Evolutionary conservation across 2,888 invertebrate species (phyloP), one percentile per base, ranked within the genome.

Genomic region (Agrochola litura): DNA sequence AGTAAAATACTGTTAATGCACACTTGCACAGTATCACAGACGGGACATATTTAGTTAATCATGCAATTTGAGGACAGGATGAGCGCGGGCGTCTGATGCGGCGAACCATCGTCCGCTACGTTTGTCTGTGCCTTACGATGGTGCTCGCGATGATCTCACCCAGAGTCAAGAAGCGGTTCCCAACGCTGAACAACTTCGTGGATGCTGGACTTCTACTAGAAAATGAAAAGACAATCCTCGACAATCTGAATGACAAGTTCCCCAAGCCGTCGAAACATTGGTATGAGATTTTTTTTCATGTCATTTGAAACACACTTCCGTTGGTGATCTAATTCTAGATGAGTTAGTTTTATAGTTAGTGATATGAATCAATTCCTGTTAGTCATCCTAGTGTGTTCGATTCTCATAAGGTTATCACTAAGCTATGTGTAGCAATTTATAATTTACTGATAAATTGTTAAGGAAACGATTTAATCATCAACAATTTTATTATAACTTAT

Each of bases 221-320:
- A 82, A 99, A 98, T 91, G 99, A 99, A 93, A 97, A 98, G 89
- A 95, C 96, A 61, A 98, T 99, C 84, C 97, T 99, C 82, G 97
- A 98, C 76, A 97, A 98, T 89, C 96, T 99, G 89, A 98, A 99
- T 92, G 95, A 97, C 65, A 98, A 98, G 91, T 98, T 98, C 91
- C 98, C 98, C 0, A 98, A 98, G 78, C 98, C 98, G 77, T 98
- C 98, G 19, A 99, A 99, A 91, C 99, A 99, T 94, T 99, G 99
- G 99, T 97, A 94, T 90, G 94, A 86, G 73, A 43, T 73, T 30
- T 37, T 46, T 25, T 66, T 65, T 46, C 4, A 37, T 73, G 10
- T 64, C 19, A 30, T 43, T 43, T 64, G 56, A 25, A 52, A 25
- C 1, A 12, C 52, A 79, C 1, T 66, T 25, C n/a, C 19, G 37